phyloP scores from a whole-genome alignment of 2,797 vertebrate genomes.

The Eupleurogrammus muticus region DNA sequence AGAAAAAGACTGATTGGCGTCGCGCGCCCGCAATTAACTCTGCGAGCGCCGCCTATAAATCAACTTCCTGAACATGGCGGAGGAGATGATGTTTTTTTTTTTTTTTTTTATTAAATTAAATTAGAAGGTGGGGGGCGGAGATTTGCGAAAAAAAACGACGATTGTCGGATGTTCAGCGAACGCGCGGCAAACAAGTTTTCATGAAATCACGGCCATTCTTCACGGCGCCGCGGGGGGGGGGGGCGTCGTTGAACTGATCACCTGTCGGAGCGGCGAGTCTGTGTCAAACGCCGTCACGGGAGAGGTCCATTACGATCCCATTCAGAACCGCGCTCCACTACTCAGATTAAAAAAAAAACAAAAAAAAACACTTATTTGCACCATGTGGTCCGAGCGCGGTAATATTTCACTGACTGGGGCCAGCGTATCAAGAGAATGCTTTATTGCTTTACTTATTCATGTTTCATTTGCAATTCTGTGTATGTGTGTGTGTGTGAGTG shows the following conservation, averaged over 20 bases:
- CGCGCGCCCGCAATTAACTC: constrained; percentile 94
- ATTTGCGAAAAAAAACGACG: too few relatives aligned
- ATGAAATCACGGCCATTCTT: constrained; percentile 85
- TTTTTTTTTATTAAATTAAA: too few relatives aligned
- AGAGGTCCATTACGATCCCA: constrained; percentile 70
- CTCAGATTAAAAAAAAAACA: constrained; percentile 66
- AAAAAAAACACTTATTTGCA: constrained; percentile 65
- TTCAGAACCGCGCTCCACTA: constrained; percentile 61
- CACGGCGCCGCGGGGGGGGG: constrained; percentile 54
- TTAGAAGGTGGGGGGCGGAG: too few relatives aligned
- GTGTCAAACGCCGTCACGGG: constrained; percentile 52
- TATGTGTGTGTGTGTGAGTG: constrained; percentile 23
- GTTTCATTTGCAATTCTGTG: constrained; percentile 79
- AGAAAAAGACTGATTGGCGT: constrained; percentile 86
- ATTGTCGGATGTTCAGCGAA: constrained; percentile 77
- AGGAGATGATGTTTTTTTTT: constrained; percentile 92
- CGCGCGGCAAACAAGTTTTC: constrained; percentile 77
- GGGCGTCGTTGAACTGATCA: constrained; percentile 69
- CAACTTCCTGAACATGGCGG: constrained; percentile 93
- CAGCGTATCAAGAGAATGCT: constrained; percentile 61
- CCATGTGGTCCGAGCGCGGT: constrained; percentile 44
- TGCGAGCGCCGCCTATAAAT: constrained; percentile 93
- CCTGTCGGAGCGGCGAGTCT: constrained; percentile 63
- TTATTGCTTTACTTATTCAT: constrained; percentile 83
- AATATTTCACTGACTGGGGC: constrained; percentile 59